phyloP scores from a whole-genome alignment of 2,888 invertebrate species.

The Tortricodes alternella region DNA sequence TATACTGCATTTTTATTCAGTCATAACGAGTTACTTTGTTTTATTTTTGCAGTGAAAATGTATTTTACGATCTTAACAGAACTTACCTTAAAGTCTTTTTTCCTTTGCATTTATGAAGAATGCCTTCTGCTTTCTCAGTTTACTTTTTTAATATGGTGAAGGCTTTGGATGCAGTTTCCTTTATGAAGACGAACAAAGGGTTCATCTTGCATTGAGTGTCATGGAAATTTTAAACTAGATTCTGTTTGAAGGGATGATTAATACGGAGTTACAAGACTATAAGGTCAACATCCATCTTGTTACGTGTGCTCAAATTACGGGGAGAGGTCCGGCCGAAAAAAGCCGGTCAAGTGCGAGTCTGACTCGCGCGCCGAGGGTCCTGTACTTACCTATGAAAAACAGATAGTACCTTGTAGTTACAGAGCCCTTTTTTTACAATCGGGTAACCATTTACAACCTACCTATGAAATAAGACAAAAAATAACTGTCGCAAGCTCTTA shows the following conservation, averaged over 20 bases:
- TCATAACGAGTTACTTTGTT: neutral
- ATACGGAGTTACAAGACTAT: neutral
- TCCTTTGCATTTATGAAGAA: neutral
- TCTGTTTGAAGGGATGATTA: neutral
- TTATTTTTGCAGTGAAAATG: neutral
- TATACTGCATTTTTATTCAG: slow-evolving; percentile 5
- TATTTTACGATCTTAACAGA: slow-evolving; percentile 1
- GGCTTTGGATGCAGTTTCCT: slow-evolving; percentile 6
- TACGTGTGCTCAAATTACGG: too few relatives aligned
- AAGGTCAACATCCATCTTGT: too few relatives aligned
- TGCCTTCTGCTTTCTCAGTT: neutral
- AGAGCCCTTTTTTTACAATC: too few relatives aligned
- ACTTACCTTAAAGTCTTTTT: neutral
- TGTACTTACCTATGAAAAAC: too few relatives aligned
- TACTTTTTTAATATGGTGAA: neutral
- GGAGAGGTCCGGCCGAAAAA: too few relatives aligned
- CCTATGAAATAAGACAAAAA: too few relatives aligned
- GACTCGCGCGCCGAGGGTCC: too few relatives aligned
- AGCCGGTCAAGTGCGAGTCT: too few relatives aligned
- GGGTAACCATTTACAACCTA: too few relatives aligned
- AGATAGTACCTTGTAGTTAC: too few relatives aligned
- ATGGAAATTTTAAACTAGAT: neutral
- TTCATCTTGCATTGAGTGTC: slow-evolving; percentile 9
- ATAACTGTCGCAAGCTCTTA: too few relatives aligned
- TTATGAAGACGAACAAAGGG: slow-evolving; percentile 17